Evolutionary conservation across 2,797 vertebrate genomes (phyloP).

Genomic region (Paedocypris micromegethes): DNA sequence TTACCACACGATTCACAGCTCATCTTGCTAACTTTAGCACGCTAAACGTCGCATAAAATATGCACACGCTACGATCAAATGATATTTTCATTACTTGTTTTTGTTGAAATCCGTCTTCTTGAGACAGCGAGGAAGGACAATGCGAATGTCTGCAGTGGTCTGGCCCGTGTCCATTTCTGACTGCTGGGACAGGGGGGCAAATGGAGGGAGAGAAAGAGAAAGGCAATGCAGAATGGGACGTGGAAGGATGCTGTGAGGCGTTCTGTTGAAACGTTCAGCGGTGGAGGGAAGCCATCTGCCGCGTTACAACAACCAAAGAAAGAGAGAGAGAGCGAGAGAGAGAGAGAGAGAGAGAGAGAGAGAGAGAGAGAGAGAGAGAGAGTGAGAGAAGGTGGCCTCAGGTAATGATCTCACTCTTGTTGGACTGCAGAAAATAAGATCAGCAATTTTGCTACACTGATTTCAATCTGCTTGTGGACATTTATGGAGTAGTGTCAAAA

Average conservation of each 20-base stretch:
- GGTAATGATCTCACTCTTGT: slow-evolving; percentile 39
- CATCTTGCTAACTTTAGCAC: slow-evolving; percentile 21
- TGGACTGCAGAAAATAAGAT: slow-evolving; percentile 24
- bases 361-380: slow-evolving; percentile 36
- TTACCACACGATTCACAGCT: slow-evolving; percentile 24
- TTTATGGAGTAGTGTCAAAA: slow-evolving; percentile 31
- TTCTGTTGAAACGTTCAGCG: slow-evolving; percentile 49
- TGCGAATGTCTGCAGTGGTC: slow-evolving; percentile 18
- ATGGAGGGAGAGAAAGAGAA: slow-evolving; percentile 21
- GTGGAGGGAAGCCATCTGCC: slow-evolving; percentile 46
- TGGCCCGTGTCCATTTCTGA: slow-evolving; percentile 35
- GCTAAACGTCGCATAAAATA: slow-evolving; percentile 27
- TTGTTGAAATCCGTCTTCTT: slow-evolving; percentile 27
- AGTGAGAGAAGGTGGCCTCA: slow-evolving; percentile 28
- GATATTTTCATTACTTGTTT: slow-evolving; percentile 16
- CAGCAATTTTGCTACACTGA: slow-evolving; percentile 35
- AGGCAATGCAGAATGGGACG: slow-evolving; percentile 18
- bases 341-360: slow-evolving; percentile 23
- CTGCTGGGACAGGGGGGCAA: slow-evolving; percentile 31
- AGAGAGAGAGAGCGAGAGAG: slow-evolving; percentile 38
- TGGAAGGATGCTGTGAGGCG: slow-evolving; percentile 45
- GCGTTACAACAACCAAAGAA: slow-evolving; percentile 38
- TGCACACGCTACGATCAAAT: slow-evolving; percentile 21
- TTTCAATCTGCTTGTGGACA: slow-evolving; percentile 37
- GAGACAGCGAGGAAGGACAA: slow-evolving; percentile 1